Percentiles rank a stretch among this genome's conserved stretches.
Evolutionary conservation across 1,140 invertebrate species (phyloP).

Genomic region (Ditylenchus dipsaci): DNA sequence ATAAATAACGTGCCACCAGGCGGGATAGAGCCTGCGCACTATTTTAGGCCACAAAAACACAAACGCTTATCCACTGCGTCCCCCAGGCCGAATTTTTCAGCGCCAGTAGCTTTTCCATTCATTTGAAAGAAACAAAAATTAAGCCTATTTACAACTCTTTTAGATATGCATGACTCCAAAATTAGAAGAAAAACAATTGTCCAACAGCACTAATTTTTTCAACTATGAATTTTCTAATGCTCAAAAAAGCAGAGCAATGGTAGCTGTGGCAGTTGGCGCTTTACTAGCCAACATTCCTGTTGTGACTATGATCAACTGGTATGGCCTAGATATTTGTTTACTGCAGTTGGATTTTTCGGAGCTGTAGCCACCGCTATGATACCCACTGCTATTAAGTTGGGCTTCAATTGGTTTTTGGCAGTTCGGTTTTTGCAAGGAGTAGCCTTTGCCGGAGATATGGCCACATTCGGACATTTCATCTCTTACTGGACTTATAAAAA

Average conservation of each 20-base stretch:
- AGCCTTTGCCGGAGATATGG: conserved; percentile 34
- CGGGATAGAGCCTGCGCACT: too few relatives aligned
- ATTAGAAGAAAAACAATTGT: neutral
- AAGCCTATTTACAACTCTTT: neutral
- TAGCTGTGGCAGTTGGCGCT: neutral
- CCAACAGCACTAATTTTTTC: neutral
- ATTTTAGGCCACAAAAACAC: too few relatives aligned
- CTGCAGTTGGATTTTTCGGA: conserved; percentile 30
- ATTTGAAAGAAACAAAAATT: too few relatives aligned
- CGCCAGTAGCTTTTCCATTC: too few relatives aligned
- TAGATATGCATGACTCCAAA: conserved; percentile 2
- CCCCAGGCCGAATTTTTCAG: too few relatives aligned
- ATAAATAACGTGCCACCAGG: too few relatives aligned
- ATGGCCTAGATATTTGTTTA: conserved; percentile 34
- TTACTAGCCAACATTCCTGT: conserved; percentile 4
- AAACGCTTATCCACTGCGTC: too few relatives aligned
- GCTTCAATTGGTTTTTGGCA: conserved; percentile 25
- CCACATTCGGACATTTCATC: conserved; percentile 29
- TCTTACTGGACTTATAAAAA: conserved; percentile 21
- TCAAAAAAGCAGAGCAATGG: conserved; percentile 1
- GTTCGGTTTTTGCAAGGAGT: conserved; percentile 25
- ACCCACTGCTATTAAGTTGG: conserved; percentile 15
- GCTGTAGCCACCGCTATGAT: conserved; percentile 33
- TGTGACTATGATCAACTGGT: conserved; percentile 29
- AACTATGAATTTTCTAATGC: neutral